Evolutionary conservation across 2,888 invertebrate genomes (phyloP).

Genomic region (Zhuqinia jingwanae): DNA sequence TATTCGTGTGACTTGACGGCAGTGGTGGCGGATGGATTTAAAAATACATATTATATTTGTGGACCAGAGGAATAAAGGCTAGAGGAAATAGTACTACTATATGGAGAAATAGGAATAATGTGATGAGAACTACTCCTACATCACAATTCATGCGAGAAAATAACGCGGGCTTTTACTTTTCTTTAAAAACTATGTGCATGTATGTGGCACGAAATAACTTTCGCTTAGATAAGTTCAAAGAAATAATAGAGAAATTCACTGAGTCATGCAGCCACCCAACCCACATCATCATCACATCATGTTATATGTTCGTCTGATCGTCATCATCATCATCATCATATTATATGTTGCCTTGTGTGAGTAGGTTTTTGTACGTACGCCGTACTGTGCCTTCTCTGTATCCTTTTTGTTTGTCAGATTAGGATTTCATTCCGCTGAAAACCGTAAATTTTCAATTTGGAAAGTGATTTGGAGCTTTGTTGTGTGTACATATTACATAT

Average conservation of each 20-base stretch:
- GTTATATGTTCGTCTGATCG: slow-evolving; percentile 32
- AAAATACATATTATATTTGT: neutral
- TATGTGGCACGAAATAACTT: slow-evolving; percentile 33
- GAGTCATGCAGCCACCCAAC: slow-evolving; percentile 36
- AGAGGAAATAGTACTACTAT: neutral
- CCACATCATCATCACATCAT: slow-evolving; percentile 59
- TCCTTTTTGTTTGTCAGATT: slow-evolving; percentile 25
- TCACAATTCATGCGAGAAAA: slow-evolving; percentile 63
- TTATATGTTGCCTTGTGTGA: slow-evolving; percentile 12
- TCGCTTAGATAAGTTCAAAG: slow-evolving; percentile 64
- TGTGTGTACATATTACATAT: neutral
- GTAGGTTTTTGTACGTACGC: slow-evolving; percentile 1
- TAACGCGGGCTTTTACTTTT: slow-evolving; percentile 38
- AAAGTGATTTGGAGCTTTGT: slow-evolving; percentile 53
- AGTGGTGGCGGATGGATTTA: slow-evolving; percentile 19
- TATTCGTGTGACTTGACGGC: neutral
- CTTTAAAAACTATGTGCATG: neutral
- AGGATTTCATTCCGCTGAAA: slow-evolving; percentile 28
- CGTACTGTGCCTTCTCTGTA: neutral
- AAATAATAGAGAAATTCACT: slow-evolving; percentile 41
- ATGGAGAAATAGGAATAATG: slow-evolving; percentile 36
- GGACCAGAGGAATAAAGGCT: neutral
- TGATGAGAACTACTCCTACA: slow-evolving; percentile 59
- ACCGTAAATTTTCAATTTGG: slow-evolving; percentile 56
- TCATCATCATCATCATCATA: slow-evolving; percentile 2